A percentile compares a stretch with the other conserved stretches of the same genome.
Conservation (phyloP, 2,113 vertebrate genomes). For the Cnemophilus loriae region DNA sequence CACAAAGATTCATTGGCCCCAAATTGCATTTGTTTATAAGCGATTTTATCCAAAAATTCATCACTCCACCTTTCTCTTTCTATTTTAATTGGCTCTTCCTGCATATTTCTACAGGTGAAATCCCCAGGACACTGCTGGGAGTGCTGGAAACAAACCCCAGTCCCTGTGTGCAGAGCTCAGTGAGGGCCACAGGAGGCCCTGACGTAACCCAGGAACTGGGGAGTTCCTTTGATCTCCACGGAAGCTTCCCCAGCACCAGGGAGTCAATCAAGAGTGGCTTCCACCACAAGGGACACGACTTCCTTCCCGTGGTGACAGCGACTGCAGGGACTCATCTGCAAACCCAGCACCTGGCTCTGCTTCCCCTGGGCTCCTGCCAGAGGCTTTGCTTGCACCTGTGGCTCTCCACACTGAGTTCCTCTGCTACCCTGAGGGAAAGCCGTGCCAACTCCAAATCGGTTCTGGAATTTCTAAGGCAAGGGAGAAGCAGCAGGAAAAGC, state of each 20-base stretch:
- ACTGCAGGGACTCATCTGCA: background rate
- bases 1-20: background rate
- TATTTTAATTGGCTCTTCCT: background rate
- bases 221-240: background rate
- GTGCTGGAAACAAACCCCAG: background rate
- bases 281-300: conserved; percentile 14
- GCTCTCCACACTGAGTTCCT: background rate
- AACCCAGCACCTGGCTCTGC: background rate
- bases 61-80: background rate
- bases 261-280: background rate
- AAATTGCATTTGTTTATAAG: background rate
- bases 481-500: background rate
- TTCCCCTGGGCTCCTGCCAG: background rate
- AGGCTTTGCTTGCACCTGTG: background rate
- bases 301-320: background rate
- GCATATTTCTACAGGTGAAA: background rate
- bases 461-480: background rate
- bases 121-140: background rate
- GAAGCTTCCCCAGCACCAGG: background rate
- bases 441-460: background rate
- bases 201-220: background rate
- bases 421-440: background rate
- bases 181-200: background rate
- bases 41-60: background rate
- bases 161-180: background rate